Percentiles rank a stretch among this genome's conserved stretches.
Evolutionary conservation across 2,113 vertebrate genomes (phyloP).

Genomic region (Cyphomyrus plagiostoma): DNA sequence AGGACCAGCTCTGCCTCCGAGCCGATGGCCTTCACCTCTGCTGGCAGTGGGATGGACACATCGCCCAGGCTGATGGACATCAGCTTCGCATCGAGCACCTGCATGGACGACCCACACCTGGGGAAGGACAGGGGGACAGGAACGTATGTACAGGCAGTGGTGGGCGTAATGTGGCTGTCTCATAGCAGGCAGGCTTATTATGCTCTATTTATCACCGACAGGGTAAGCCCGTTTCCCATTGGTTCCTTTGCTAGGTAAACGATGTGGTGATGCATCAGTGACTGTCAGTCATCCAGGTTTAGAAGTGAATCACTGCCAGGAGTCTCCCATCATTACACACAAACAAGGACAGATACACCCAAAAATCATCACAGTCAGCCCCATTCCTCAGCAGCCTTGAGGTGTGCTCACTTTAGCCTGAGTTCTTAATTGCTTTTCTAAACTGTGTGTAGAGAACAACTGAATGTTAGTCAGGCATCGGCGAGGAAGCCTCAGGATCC

Average conservation of each 20-base stretch:
- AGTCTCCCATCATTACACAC: background rate
- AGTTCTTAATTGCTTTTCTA: background rate
- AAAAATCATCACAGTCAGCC: background rate
- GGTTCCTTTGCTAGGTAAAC: background rate
- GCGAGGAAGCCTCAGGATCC: background rate
- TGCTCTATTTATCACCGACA: background rate
- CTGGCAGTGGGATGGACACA: slow-evolving; percentile 72
- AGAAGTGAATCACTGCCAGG: background rate
- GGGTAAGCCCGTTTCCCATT: background rate
- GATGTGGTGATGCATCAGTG: background rate
- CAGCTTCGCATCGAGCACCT: slow-evolving; percentile 60
- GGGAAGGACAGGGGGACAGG: slow-evolving; percentile 29
- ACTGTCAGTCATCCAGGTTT: background rate
- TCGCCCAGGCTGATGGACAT: slow-evolving; percentile 68
- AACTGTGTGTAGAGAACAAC: background rate
- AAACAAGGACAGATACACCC: background rate
- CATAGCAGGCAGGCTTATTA: background rate
- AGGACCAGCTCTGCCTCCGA: slow-evolving; percentile 72
- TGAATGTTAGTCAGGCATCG: background rate
- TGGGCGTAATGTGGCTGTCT: background rate
- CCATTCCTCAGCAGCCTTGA: background rate
- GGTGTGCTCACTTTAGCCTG: background rate
- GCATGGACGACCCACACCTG: slow-evolving; percentile 81
- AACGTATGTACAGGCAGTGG: background rate
- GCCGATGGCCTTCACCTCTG: slow-evolving; percentile 83